Evolutionary conservation across 2,797 vertebrate species (phyloP), one percentile per base, ranked within the genome.

Genomic region (Cottoperca gobio): DNA sequence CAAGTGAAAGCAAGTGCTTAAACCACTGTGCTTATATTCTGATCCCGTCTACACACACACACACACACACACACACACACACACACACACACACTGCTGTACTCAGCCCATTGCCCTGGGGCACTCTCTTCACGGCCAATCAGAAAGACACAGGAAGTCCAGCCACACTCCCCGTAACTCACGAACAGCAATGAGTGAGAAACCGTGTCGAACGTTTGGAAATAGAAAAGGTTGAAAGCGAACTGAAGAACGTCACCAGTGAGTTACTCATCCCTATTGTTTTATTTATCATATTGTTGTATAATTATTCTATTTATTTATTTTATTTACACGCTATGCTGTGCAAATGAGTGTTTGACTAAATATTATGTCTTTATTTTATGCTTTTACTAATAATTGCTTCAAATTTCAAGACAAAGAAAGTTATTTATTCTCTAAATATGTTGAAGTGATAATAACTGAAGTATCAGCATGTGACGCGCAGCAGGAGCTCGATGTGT

Each of bases 131-230:
- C 69, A 82, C 73, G 66, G 72, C 93, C 94, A 94, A 94, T 94
- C 91, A 84, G 78, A 88, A 40, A 83, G 69, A 81, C 81, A 88
- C 92, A 94, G 94, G 94, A 95, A 94, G 79, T 82, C 77, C 49
- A 70, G 52, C 50, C 77, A 66, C 83, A 74, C 86, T 73, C 68
- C 81, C 81, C 50, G 8, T 60, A 66, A 73, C 75, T 88, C 75
- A 49, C 76, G 83, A 63, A 72, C 78, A 81, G 57, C 73, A 77
- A 81, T 57, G 68, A 70, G 66, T 60, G 71, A 52, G 28, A 73
- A 86, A 62, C 76, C 55, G 73, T 84, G 60, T 70, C 63, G 3
- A 50, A 78, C 70, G 37, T 53, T 33, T 83, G 73, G 87, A 11
- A 73, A 50, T 43, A 70, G 35, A n/a, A 45, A 65, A 75, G 28